Base-by-base conservation (phyloP, 1,140 invertebrate species). In the Ylistrum balloti region DNA sequence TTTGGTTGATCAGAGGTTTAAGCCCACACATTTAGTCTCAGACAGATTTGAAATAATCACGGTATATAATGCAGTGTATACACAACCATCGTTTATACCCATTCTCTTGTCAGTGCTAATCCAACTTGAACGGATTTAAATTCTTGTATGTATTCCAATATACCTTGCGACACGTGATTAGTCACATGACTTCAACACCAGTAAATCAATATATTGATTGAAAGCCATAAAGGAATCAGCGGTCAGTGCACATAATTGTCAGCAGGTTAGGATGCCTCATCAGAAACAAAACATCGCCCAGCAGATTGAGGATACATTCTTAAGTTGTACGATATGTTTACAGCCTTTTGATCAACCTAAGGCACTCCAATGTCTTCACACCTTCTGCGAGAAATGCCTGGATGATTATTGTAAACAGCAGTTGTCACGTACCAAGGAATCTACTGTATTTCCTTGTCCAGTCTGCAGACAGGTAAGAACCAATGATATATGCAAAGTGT, bases 81-180 rank as follows among this genome's bases (percentile, higher is more conserved):
- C 28, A 74, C 28, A n/a, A n/a, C n/a, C n/a, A 74, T 74, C 56
- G 22, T 74, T 28, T 28, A 74, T 28, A 22, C 2, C 11, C 17
- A 74, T 74, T 74, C 22, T 74, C 22, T 28, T 74, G 56, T 74
- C 56, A 74, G 22, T 74, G 56, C 56, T 74, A 74, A 74, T 74
- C 56, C 56, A 28, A 74, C 56, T 74, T 74, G 56, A 74, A 74
- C 56, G 22, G 56, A 74, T 74, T 74, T 74, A 74, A 74, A 74
- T 74, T 28, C 56, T n/a, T 3, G 9, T 28, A 74, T n/a, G 17
- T 45, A 17, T 74, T 74, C 22, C 13, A 17, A 48, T 48, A 74
- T n/a, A 74, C n/a, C 56, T 5, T 9, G n/a, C 17, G 17, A 9
- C 17, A 9, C 0, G 5, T 74, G 22, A 5, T n/a, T 5, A n/a